Base-by-base conservation (phyloP, 2,113 vertebrate genomes). In the Camelus bactrianus region DNA sequence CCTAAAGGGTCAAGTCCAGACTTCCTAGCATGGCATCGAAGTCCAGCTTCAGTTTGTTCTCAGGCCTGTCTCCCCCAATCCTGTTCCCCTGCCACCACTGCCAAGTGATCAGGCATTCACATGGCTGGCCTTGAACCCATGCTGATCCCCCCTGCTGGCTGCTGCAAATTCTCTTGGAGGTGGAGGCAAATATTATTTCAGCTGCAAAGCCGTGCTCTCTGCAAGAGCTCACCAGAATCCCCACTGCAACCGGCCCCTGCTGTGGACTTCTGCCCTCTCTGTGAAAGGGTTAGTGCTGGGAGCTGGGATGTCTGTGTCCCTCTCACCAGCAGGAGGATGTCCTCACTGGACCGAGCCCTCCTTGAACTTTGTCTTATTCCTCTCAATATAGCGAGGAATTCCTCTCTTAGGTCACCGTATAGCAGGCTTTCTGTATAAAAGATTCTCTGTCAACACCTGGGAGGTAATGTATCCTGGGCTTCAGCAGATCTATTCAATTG, bases 141-240 rank as follows among this genome's bases (percentile, higher is more conserved):
- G 42, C 76, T 79, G 42, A 26, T 28, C 92, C 46, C 9, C 32
- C 2, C 30, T 42, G 38, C 38, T 58, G 28, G 58, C 52, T 52
- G 52, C 52, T 80, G 80, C 77, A 52, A 67, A 72, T 24, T 70
- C 81, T 65, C 60, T 28, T 7, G 64, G 65, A 92, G 65, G 16
- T 89, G 7, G n/a, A 94, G 14, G 35, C 58, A 97, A 95, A 94
- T 97, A 94, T 97, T 97, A 73, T 91, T 88, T 94, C 97, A 98
- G 97, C 97, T 96, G 95, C 11, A n/a, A 69, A 38, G 19, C 72
- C 10, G 3, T 1, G 1, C 30, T 80, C 52, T 42, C 50, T 30
- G 48, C 82, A 38, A 5, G 3, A 4, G 19, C 30, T 67, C 22
- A 48, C 46, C 69, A 73, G 77, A 67, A 32, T 12, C 32, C n/a